Evolutionary conservation across 2,888 invertebrate species (phyloP), one percentile per base, ranked within the genome.

Genomic region (Hemistola chrysoprasaria): DNA sequence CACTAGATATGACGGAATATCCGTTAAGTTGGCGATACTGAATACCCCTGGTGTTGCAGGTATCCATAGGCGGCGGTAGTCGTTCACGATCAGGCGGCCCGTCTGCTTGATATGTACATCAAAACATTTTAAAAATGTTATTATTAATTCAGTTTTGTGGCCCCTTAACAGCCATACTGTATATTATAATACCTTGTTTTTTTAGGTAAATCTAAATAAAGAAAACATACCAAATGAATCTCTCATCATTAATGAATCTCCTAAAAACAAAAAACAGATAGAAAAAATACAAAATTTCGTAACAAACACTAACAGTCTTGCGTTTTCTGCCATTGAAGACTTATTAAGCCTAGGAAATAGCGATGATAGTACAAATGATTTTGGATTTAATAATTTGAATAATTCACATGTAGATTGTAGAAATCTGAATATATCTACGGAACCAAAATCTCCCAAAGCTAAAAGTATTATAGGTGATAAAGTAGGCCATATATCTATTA

Each of bases 251-350:
- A 24, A 30, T 10, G 40, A 39, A 25, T 26, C 43, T 39, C 53
- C 58, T 42, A 43, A 44, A 3, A 5, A 26, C 33, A 55, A 50
- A 38, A 46, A 34, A 40, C 8, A 1, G n/a, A 0, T n/a, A 11
- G 11, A 24, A 11, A 24, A 8, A 5, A 8, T n/a, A n/a, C n/a
- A n/a, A n/a, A n/a, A 24, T 28, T n/a, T 25, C 8, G 6, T 6
- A 16, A 8, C 45, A 35, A 50, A 54, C 22, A 45, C 47, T 40
- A 54, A 50, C 11, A 72, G 68, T 36, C 22, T 71, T 32, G 69
- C 62, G 1, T 64, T 61, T 26, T 74, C 77, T 23, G 65, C 65
- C 8, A 66, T 74, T 40, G 65, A 66, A 36, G 71, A 75, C 46
- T 37, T 72, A 9, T 50, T 53, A 26, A 16, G 16, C 16, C 16